Base-by-base conservation (phyloP, 2,113 vertebrate species). In the Anhinga anhinga region DNA sequence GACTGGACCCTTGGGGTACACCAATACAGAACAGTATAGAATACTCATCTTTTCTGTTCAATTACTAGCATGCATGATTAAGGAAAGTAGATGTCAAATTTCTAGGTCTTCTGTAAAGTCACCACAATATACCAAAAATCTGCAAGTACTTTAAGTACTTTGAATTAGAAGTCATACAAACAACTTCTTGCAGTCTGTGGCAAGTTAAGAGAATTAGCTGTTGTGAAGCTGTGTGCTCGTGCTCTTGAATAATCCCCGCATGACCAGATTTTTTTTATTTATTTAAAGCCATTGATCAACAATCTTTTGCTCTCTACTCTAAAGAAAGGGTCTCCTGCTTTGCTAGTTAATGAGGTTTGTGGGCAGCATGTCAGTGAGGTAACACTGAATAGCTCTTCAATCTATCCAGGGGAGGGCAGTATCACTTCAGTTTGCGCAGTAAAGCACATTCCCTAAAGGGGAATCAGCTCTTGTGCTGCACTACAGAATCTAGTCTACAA, bases 361-460 rank as follows among this genome's bases (percentile, higher is more conserved):
- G n/a, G n/a, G 59, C 18, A 58, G 34, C 16, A 9, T 8, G 47
- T 40, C 15, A 71, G 36, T 0, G 0, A 88, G 69, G 20, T 11
- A 88, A 38, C 22, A 73, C 5, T 56, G 4, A 63, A 59, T 5
- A 90, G 17, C 19, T 83, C 15, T 67, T 62, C 7, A 91, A 65
- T 70, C 11, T 42, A 32, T 8, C 91, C 93, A 95, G 59, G 5
- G n/a, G 86, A 96, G 71, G 91, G 88, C 77, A 88, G 59, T 34
- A 70, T 58, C 67, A 29, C 55, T 66, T 50, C 80, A 92, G 40
- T 36, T 67, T 82, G 52, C 61, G 63, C 72, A 55, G 5, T 5
- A 45, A 87, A 56, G 47, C 27, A 71, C 63, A 38, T 10, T 42
- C 22, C 14, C 50, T 36, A 11, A 53, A 40, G 25, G 11, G 7